phyloP scores from a whole-genome alignment of 2,888 invertebrate genomes.

The Dioctria rufipes region DNA sequence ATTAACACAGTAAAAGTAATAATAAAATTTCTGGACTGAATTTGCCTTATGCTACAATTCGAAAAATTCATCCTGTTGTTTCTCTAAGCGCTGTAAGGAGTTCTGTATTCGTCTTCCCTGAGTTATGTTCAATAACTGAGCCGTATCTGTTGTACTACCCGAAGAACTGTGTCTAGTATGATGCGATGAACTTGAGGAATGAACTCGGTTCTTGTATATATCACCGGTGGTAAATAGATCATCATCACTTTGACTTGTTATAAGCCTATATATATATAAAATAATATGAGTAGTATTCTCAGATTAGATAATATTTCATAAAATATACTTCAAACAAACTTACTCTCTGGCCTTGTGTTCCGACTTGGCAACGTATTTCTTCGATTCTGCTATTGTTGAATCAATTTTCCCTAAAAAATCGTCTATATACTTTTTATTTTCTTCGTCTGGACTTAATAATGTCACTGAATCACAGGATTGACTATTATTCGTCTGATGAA shows the following conservation, averaged over 20 bases:
- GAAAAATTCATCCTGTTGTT: slow-evolving; percentile 91
- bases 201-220: slow-evolving; percentile 60
- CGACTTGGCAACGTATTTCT: slow-evolving; percentile 85
- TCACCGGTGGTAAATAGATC: slow-evolving; percentile 66
- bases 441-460: slow-evolving; percentile 77
- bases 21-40: slow-evolving; percentile 49
- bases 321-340: slow-evolving; percentile 71
- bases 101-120: slow-evolving; percentile 86
- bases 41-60: slow-evolving; percentile 83
- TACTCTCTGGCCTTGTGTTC: slow-evolving; percentile 86
- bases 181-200: slow-evolving; percentile 66
- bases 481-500: slow-evolving; percentile 67
- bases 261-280: slow-evolving; percentile 62
- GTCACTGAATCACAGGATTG: slow-evolving; percentile 74
- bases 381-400: slow-evolving; percentile 86
- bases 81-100: slow-evolving; percentile 85
- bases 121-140: slow-evolving; percentile 76
- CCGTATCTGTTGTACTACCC: slow-evolving; percentile 73
- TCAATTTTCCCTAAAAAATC: slow-evolving; percentile 89
- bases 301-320: slow-evolving; percentile 1
- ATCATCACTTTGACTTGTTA: slow-evolving; percentile 68
- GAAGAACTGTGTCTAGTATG: slow-evolving; percentile 70
- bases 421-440: slow-evolving; percentile 82
- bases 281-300: too few species aligned
- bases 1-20: slow-evolving; percentile 53